Evolutionary conservation across 2,797 vertebrate genomes (phyloP), one percentile per base, ranked within the genome.

Genomic region (Balearica regulorum): DNA sequence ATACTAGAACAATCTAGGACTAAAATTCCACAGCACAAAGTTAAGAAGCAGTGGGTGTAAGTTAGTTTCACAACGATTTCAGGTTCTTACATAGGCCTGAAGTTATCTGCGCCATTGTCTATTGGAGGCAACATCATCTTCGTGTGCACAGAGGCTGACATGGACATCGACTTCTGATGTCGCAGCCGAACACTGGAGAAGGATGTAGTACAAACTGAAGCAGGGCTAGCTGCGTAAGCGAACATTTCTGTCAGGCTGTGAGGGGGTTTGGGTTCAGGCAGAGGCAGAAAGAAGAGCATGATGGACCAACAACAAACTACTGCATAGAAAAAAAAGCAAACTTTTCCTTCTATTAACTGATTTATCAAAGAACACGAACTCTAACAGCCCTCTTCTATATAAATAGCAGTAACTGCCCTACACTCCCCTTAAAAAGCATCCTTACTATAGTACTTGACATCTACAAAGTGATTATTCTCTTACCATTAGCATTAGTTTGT

Each of bases 61-160:
- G 94, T 96, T 94, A 97, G 97, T 97, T 96, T 96, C 94, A 98
- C 95, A 95, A 96, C 20, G 83, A 94, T 94, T 96, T 97, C 94
- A 97, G 96, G 94, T 97, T 98, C 98, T 99, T 99, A 99, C 99
- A 98, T 98, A 98, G 98, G 98, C 97, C 98, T 98, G 98, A 98
- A 98, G 98, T 98, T 98, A 98, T 98, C 98, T 98, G 99, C 98
- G 97, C 98, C 98, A 98, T 98, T 98, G 98, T 98, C 98, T 98
- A 98, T 97, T 97, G 98, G 98, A 97, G 98, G 98, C 97, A 99
- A 98, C 98, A 98, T 98, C 98, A 98, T 98, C 98, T 98, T 98
- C 97, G 98, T 98, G 97, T 98, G 98, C 98, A 98, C 98, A 97
- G 98, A 98, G 98, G 98, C 98, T 96, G 98, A 98, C 98, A 98